A percentile compares a stretch with the other conserved stretches of the same genome.
phyloP scores from a whole-genome alignment of 2,797 vertebrate genomes.

The Sebastes paucispinis region DNA sequence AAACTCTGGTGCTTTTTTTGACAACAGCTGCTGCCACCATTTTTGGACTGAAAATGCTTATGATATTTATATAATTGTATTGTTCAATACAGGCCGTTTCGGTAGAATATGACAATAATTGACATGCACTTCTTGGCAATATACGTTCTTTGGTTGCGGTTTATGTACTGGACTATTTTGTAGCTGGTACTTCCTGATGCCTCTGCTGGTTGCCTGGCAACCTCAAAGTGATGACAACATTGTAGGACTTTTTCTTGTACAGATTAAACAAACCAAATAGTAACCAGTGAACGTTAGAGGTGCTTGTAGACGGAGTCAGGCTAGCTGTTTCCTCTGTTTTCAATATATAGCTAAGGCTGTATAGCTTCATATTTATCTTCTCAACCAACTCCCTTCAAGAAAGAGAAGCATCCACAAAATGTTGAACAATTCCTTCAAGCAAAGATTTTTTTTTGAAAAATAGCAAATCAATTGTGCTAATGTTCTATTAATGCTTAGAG shows the following conservation, averaged over 20 bases:
- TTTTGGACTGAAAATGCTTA: too few species aligned
- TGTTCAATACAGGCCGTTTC: too few species aligned
- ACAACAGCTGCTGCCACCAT: too few species aligned
- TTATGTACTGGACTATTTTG: too few species aligned
- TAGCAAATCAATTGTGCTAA: conserved; percentile 36
- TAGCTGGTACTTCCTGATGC: background rate
- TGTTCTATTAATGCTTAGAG: conserved; percentile 11
- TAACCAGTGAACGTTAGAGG: background rate
- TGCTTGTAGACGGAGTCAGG: background rate
- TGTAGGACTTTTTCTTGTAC: background rate
- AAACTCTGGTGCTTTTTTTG: too few species aligned
- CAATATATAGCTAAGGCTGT: background rate
- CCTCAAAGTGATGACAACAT: background rate
- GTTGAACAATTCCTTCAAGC: background rate
- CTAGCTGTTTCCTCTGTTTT: background rate
- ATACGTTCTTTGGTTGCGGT: too few species aligned
- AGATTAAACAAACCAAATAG: background rate
- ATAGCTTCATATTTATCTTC: background rate
- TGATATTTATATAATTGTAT: too few species aligned
- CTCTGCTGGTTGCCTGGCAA: background rate
- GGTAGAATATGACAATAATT: too few species aligned
- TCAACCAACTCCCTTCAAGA: background rate
- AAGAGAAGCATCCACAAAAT: background rate
- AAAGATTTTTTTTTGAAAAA: background rate
- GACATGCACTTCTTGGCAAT: too few species aligned